Conservation (phyloP, 2,797 vertebrate genomes). For the Lacerta agilis region DNA sequence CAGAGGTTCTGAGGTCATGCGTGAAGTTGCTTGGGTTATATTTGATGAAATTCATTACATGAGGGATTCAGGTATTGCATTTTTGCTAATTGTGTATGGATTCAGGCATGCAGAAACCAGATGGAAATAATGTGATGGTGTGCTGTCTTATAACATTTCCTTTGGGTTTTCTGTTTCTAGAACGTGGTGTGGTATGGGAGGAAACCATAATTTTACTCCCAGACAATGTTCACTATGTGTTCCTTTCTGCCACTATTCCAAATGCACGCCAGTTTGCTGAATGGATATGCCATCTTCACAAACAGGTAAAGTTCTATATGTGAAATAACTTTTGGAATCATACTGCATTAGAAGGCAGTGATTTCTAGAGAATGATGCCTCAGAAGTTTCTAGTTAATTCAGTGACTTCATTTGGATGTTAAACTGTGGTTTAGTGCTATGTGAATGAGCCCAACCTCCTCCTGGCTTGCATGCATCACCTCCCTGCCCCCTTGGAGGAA, state of each 20-base stretch:
- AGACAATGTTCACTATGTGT: slow-evolving; percentile 98
- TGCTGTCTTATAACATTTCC: neutral
- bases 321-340: neutral
- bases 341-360: neutral
- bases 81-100: neutral
- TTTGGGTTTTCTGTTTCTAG: slow-evolving; percentile 74
- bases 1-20: slow-evolving; percentile 98
- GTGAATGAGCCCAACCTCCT: neutral
- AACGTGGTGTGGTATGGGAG: slow-evolving; percentile 98
- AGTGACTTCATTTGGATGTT: neutral
- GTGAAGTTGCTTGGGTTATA: slow-evolving; percentile 97
- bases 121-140: neutral
- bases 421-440: neutral
- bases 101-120: neutral
- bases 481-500: neutral
- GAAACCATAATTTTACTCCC: slow-evolving; percentile 99
- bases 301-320: slow-evolving; percentile 82
- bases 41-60: slow-evolving; percentile 99
- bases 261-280: slow-evolving; percentile 98
- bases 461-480: neutral
- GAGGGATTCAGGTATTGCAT: slow-evolving; percentile 90
- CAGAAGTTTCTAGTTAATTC: neutral
- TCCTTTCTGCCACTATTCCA: slow-evolving; percentile 97
- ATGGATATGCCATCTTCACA: slow-evolving; percentile 98
- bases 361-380: neutral